Percentiles rank a stretch among this genome's conserved stretches.
Conservation (phyloP, 1,140 invertebrate genomes). For the Caenorhabditis latens region DNA sequence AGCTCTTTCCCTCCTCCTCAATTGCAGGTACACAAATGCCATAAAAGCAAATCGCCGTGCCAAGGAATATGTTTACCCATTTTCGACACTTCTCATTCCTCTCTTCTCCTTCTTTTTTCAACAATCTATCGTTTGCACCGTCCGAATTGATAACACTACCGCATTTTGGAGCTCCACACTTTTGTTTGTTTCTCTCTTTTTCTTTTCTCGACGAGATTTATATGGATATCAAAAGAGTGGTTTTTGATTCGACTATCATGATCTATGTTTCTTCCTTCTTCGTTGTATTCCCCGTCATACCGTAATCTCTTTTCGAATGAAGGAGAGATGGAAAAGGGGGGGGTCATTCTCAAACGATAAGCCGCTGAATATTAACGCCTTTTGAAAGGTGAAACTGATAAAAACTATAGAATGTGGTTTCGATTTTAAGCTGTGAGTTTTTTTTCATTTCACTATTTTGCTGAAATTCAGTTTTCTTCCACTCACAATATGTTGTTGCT, state of each 20-base stretch:
- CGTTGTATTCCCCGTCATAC: background rate
- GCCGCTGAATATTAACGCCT: slow-evolving; percentile 35
- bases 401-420: background rate
- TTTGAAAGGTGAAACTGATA: slow-evolving; percentile 27
- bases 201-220: background rate
- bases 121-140: slow-evolving; percentile 43
- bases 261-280: background rate
- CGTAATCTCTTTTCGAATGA: background rate
- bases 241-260: background rate
- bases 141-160: slow-evolving; percentile 48
- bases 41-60: slow-evolving; percentile 44
- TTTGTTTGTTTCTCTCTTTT: slow-evolving; percentile 37
- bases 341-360: slow-evolving; percentile 25
- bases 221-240: background rate
- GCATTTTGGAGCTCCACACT: slow-evolving; percentile 37
- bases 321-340: background rate
- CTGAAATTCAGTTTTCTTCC: no score
- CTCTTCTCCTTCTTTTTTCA: background rate
- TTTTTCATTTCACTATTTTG: no score
- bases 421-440: background rate
- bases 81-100: slow-evolving; percentile 35
- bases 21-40: slow-evolving; percentile 12
- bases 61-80: slow-evolving; percentile 51
- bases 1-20: slow-evolving; percentile 4
- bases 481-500: no score